Base-by-base conservation (phyloP, 2,888 invertebrate species). In the Iselma pallidipennis region DNA sequence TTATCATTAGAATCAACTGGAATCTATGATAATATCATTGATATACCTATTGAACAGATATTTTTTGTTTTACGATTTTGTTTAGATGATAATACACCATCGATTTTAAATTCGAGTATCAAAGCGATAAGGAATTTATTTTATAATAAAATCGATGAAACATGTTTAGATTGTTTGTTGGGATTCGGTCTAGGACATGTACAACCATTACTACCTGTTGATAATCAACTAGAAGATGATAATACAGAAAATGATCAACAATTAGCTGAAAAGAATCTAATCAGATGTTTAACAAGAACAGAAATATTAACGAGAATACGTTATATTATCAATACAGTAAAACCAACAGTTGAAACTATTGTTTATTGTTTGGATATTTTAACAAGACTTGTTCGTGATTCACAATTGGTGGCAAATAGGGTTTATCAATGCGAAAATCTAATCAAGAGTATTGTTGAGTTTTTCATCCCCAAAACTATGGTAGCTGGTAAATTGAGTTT, bases 171-270 rank as follows among this genome's bases (percentile, higher is more conserved):
- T 81, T 85, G 87, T 72, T 79, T 89, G 26, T 82, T 88, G 37
- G 90, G 91, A 5, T 87, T 88, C 73, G 87, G 88, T 49, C 84
- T 87, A 78, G 90, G 88, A 21, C 80, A 85, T 66, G 79, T 85
- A 68, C 89, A 91, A 72, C 91, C 92, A 4, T 78, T 80, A 54
- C 76, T 84, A 42, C 81, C 78, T 12, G 76, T 82, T 4, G 78
- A 81, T 68, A 71, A 78, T 59, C 70, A 74, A 42, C 80, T 81
- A 59, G 80, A 80, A 9, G 85, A 87, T 67, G 85, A 87, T 56
- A 83, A 82, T 56, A 91, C 91, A 61, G 84, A 94, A 67, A 94
- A 93, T 76, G 96, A 97, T 82, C 91, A 91, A 75, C 92, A 96
- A 79, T 81, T 96, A 56, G 89, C 92, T 7, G 93, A 94, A 83